A percentile compares a stretch with the other conserved stretches of the same genome.
Evolutionary conservation across 2,113 vertebrate genomes (phyloP).

Genomic region (Candoia aspera): DNA sequence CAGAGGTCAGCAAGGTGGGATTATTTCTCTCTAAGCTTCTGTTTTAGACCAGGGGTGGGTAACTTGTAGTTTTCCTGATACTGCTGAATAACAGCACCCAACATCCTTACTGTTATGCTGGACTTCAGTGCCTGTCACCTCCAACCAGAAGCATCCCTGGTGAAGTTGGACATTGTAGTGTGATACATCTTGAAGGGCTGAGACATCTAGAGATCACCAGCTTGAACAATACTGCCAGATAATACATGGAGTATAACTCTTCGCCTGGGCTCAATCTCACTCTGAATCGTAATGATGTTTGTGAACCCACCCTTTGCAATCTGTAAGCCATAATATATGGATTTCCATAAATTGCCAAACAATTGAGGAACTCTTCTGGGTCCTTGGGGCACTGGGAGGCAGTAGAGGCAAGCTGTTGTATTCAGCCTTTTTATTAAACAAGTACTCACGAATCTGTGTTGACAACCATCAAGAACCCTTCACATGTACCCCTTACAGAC

Average conservation of each 20-base stretch:
- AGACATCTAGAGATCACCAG: not conserved
- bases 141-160: not conserved
- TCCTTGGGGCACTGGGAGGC: not conserved
- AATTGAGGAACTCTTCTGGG: not conserved
- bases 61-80: not conserved
- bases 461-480: not conserved
- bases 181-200: not conserved
- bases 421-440: not conserved
- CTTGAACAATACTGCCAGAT: not conserved
- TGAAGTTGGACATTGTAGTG: not conserved
- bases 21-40: not conserved
- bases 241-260: not conserved
- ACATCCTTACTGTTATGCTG: not conserved
- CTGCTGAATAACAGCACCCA: not conserved
- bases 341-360: not conserved
- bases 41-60: not conserved
- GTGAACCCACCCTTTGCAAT: not conserved
- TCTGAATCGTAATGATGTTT: not conserved
- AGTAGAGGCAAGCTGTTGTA: not conserved
- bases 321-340: not conserved
- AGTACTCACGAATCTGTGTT: not conserved
- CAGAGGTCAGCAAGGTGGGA: not conserved
- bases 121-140: not conserved
- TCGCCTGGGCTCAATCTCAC: not conserved
- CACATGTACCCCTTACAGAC: too few relatives aligned